phyloP scores from a whole-genome alignment of 2,113 vertebrate species.

The Potamarius usumacintae region DNA sequence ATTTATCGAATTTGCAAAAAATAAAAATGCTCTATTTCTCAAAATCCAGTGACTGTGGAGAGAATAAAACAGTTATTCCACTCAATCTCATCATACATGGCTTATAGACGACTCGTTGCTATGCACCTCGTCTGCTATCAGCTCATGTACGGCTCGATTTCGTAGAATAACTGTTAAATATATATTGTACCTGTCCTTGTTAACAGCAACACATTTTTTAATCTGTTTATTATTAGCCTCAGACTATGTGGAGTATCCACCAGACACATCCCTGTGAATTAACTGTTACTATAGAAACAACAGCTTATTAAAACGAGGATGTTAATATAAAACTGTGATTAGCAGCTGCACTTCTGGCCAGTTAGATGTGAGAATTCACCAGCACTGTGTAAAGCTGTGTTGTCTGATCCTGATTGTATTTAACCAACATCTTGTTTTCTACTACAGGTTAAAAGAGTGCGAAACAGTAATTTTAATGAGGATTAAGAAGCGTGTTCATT shows the following conservation, averaged over 20 bases:
- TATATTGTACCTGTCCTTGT: neutral
- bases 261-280: too few relatives aligned
- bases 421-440: neutral
- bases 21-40: too few relatives aligned
- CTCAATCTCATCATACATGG: too few relatives aligned
- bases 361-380: neutral
- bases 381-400: neutral
- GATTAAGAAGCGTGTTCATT: slow-evolving; percentile 35
- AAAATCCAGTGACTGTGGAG: too few relatives aligned
- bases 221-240: neutral
- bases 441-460: neutral
- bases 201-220: neutral
- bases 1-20: too few relatives aligned
- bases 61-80: too few relatives aligned
- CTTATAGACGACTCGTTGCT: too few relatives aligned
- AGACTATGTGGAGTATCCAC: neutral
- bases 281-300: neutral
- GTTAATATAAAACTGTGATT: neutral
- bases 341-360: neutral
- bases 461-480: slow-evolving; percentile 40
- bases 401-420: neutral
- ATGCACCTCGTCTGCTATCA: too few relatives aligned
- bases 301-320: too few relatives aligned
- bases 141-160: too few relatives aligned
- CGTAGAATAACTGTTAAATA: too few relatives aligned